Conservation (phyloP, 2,113 vertebrate species). For the Xiphorhynchus elegans region DNA sequence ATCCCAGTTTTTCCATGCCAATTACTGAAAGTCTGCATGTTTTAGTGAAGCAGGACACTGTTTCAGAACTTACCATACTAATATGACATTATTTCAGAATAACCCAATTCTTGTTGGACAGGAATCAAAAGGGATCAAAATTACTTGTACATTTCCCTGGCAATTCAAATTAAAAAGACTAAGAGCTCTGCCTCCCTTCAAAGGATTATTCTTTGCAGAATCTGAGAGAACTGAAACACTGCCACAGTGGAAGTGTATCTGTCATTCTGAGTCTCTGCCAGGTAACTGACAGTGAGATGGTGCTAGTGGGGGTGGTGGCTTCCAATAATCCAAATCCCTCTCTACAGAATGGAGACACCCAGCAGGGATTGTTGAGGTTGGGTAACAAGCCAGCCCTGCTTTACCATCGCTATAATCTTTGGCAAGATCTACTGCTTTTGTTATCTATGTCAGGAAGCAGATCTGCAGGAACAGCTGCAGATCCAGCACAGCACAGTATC, state of each 20-base stretch:
- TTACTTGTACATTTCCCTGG: neutral
- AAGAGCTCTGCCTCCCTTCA: neutral
- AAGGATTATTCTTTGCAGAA: neutral
- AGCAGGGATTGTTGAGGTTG: neutral
- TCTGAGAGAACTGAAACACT: neutral
- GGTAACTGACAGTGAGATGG: neutral
- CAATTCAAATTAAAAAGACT: neutral
- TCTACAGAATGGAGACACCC: neutral
- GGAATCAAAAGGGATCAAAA: conserved; percentile 6
- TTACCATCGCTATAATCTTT: neutral
- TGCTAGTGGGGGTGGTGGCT: neutral
- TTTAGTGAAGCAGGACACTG: neutral
- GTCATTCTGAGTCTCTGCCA: neutral
- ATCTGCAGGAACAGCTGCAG: neutral
- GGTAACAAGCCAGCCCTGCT: neutral
- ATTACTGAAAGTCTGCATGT: neutral
- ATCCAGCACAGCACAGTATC: neutral
- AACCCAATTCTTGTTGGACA: neutral
- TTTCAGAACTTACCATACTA: neutral
- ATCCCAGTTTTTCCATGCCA: neutral
- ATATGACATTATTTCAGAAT: neutral
- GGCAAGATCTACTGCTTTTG: neutral
- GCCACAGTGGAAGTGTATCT: neutral
- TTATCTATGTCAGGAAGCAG: neutral
- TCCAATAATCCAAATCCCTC: neutral